Evolutionary conservation across 2,888 invertebrate species (phyloP).

Genomic region (Drosophila demipolita): DNA sequence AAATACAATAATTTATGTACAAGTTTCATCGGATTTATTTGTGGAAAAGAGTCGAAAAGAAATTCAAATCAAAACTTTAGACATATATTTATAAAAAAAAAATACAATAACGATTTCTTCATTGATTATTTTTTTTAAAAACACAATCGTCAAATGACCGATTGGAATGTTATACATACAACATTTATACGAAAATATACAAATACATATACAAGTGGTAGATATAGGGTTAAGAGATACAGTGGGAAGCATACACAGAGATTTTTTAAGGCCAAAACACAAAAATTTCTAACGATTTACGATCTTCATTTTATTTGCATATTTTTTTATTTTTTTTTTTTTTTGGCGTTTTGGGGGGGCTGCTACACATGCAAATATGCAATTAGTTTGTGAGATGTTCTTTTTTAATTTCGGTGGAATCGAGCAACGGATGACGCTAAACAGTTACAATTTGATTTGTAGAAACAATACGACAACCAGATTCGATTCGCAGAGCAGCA

Average conservation of each 20-base stretch:
- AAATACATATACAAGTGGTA: slow-evolving; percentile 51
- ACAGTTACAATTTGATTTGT: slow-evolving; percentile 34
- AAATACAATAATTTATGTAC: slow-evolving; percentile 81
- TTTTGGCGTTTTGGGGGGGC: slow-evolving; percentile 69
- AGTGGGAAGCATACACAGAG: slow-evolving; percentile 31
- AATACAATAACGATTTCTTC: slow-evolving; percentile 34
- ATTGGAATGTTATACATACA: slow-evolving; percentile 68
- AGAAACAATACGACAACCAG: slow-evolving; percentile 52
- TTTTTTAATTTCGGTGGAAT: slow-evolving; percentile 45
- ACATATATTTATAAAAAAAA: slow-evolving; percentile 30
- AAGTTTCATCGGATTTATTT: slow-evolving; percentile 77
- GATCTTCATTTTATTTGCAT: slow-evolving; percentile 4
- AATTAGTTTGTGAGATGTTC: slow-evolving; percentile 45
- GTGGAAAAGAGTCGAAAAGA: slow-evolving; percentile 47
- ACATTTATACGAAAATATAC: slow-evolving; percentile 61
- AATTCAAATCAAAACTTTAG: slow-evolving; percentile 59
- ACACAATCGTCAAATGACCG: slow-evolving; percentile 45
- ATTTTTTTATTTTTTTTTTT: slow-evolving; percentile 23
- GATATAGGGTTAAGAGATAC: slow-evolving; percentile 25
- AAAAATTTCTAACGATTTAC: slow-evolving; percentile 37
- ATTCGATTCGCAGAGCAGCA: slow-evolving; percentile 86
- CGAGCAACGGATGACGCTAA: slow-evolving; percentile 52
- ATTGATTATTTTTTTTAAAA: slow-evolving; percentile 17
- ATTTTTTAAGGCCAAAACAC: slow-evolving; percentile 52
- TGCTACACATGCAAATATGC: slow-evolving; percentile 65